Evolutionary conservation across 2,113 vertebrate genomes (phyloP), one percentile per base, ranked within the genome.

Genomic region (Menura novaehollandiae): DNA sequence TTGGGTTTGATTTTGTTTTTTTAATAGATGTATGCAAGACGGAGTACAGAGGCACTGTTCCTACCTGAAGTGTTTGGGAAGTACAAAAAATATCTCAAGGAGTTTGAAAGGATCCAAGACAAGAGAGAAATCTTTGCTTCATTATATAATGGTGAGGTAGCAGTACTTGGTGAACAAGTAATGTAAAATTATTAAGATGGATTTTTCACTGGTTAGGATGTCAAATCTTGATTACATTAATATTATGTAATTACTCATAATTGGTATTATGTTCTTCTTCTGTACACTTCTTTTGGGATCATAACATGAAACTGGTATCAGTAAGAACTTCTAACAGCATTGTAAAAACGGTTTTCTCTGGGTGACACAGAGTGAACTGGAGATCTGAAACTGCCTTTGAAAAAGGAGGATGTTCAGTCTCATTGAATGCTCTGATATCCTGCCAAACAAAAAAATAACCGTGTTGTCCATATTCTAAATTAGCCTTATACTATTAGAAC

Each of bases 261-360:
- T 59, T 59, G 44, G 18, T 53, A 46, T 78, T 46, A 60, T 46
- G 7, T 81, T 95, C 37, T 72, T 76, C 80, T 73, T 75, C 83
- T 62, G 4, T 62, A 81, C 49, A 15, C 49, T 75, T 92, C 52
- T 72, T 80, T 94, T 60, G 47, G 33, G 52, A 95, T 85, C 63
- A 37, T 60, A 91, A 82, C 58, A 75, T 47, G 77, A 85, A 89
- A 85, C 23, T 73, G 49, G 3, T 75, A 72, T 22, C 47, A 78
- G 68, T 64, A 89, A 81, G 80, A 92, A 81, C 52, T 75, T 75
- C 51, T 79, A 92, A 92, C 22, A 69, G 49, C 49, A 47, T 8
- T 92, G 69, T 64, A 82, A 81, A 81, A 92, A 19, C 37, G 68
- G 56, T 85, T 91, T 95, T 69, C 62, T 76, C 84, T 60, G 53